Conservation (phyloP, 2,113 vertebrate genomes). For the Podocnemis expansa region DNA sequence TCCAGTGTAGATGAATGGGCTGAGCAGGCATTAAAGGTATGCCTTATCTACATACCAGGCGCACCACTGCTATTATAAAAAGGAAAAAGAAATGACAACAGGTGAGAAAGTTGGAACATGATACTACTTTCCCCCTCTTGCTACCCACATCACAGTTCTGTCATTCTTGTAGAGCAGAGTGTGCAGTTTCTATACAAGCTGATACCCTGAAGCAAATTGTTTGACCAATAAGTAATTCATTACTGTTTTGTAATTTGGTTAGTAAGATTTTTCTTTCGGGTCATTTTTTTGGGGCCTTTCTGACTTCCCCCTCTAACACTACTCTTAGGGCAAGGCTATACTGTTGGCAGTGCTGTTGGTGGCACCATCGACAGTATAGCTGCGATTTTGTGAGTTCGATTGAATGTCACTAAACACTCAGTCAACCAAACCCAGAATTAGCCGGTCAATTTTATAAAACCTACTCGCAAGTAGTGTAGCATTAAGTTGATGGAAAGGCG, state of each 20-base stretch:
- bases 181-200: background rate
- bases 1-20: background rate
- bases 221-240: background rate
- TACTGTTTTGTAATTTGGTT: background rate
- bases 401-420: too few species aligned
- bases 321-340: background rate
- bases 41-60: background rate
- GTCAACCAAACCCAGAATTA: too few species aligned
- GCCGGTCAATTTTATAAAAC: too few species aligned
- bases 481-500: too few species aligned
- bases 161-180: background rate
- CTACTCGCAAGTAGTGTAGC: too few species aligned
- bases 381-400: too few species aligned
- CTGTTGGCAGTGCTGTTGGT: too few species aligned
- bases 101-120: background rate
- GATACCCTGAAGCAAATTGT: background rate
- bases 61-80: background rate
- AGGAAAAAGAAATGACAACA: background rate
- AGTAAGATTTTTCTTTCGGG: background rate
- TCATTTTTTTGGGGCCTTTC: background rate
- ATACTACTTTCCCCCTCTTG: background rate
- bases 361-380: too few species aligned
- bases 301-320: background rate
- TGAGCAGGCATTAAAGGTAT: background rate
- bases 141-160: background rate